Evolutionary conservation across 1,140 invertebrate genomes (phyloP), one percentile per base, ranked within the genome.

Genomic region (Augochlora pura): DNA sequence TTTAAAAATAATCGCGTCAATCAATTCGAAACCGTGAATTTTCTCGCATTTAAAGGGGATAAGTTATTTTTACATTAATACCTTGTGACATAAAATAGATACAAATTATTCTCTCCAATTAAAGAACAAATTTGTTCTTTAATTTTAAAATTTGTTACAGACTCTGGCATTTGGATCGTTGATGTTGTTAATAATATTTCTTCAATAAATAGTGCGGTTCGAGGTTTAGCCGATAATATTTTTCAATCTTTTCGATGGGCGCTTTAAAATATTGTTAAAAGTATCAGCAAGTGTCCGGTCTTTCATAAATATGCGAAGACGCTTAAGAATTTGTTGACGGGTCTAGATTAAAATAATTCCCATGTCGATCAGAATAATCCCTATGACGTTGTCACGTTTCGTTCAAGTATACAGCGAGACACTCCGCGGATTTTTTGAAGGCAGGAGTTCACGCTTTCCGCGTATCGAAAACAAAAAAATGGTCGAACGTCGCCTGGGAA

Each of bases 351-450:
- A 66, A 59, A 38, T 16, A 16, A 59, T 32, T n/a, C 8, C 39
- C 27, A 66, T 25, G 52, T 57, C 64, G 32, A 49, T 76, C 52
- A 46, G 23, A 46, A 23, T 76, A 59, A 67, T 76, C 39, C 64
- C 16, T 18, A 25, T n/a, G 49, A 42, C 16, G 49, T 21, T 32
- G 42, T 57, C n/a, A 46, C 8, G 8, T 18, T 21, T 2, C 16
- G 5, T 42, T 75, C 3, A 16, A n/a, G 63, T 21, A 39, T 54
- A n/a, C 27, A 54, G n/a, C 16, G 25, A 16, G 46, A 52, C 39
- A 16, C 25, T 18, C 18, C 7, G 9, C 5, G 27, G 42, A 57
- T 12, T 21, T 57, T 57, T 10, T 7, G 4, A 9, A n/a, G 57
- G 54, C 46, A 42, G 4, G 7, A 27, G 42, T 49, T 25, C 16